phyloP scores from a whole-genome alignment of 2,113 vertebrate genomes.

The Heterocephalus glaber region DNA sequence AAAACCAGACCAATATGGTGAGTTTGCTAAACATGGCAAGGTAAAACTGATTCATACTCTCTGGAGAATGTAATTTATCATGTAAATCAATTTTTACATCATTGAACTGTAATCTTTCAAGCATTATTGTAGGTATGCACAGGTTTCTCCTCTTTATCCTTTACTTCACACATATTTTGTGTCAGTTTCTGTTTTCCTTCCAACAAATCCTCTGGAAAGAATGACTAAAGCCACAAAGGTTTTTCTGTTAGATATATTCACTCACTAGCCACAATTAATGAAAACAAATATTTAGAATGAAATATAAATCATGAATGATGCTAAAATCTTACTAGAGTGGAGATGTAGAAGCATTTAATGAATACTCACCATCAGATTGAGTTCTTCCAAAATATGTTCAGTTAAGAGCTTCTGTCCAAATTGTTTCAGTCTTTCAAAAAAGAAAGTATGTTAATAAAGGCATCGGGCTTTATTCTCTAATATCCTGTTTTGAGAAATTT shows the following conservation, averaged over 20 bases:
- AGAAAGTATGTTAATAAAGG: slow-evolving; percentile 43
- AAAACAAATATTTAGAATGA: not conserved
- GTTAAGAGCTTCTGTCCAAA: not conserved
- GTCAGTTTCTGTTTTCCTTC: not conserved
- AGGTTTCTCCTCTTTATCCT: not conserved
- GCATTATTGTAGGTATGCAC: not conserved
- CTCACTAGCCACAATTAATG: too few relatives aligned
- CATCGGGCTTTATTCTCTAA: slow-evolving; percentile 38
- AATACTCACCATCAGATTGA: not conserved
- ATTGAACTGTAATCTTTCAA: not conserved
- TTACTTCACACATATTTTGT: not conserved
- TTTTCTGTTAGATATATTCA: not conserved
- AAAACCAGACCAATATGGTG: not conserved
- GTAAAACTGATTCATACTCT: not conserved
- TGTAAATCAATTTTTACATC: not conserved
- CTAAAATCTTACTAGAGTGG: not conserved
- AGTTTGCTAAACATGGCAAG: not conserved
- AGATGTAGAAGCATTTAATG: not conserved
- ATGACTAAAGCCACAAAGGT: not conserved
- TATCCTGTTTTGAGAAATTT: slow-evolving; percentile 59
- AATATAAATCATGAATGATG: not conserved
- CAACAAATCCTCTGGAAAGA: not conserved
- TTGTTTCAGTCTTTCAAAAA: slow-evolving; percentile 51
- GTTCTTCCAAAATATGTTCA: slow-evolving; percentile 64
- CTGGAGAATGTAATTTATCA: not conserved